Evolutionary conservation across 1,140 invertebrate genomes (phyloP), one percentile per base, ranked within the genome.

Genomic region (Nephila pilipes): DNA sequence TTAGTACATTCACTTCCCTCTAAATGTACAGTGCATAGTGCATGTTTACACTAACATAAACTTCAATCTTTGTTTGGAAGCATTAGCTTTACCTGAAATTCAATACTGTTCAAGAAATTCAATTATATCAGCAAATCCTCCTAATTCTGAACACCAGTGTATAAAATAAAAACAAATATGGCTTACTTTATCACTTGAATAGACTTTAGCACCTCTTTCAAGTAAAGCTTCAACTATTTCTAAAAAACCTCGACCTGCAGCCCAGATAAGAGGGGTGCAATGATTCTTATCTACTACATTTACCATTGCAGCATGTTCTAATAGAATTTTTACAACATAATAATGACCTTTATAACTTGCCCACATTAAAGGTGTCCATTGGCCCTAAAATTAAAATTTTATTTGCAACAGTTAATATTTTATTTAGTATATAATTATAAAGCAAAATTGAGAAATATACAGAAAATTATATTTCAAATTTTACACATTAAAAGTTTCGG

Each of bases 321-420:
- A 95, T n/a, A 99, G 95, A 92, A 98, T 95, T 57, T 96, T 96
- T 25, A 98, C 98, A 92, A 98, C 96, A 36, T 97, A 97, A 18
- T 97, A 97, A 94, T 97, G 97, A 5, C 98, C 98, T 95, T 99
- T 99, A 95, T 99, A 99, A 12, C 98, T 97, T 0, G 98, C 98
- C 99, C 99, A 99, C 98, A 99, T 99, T 63, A 99, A 96, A 1
- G 99, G 96, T 2, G 98, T 98, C 99, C 99, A 99, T 36, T 98
- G 98, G 94, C 92, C 92, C 94, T 94, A 63, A 25, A 93, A 89
- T 4, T 10, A 22, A 75, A 38, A n/a, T 80, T 79, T 58, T 4
- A 55, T 65, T n/a, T 14, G 20, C 18, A 6, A 3, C 6, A 36
- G 8, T 20, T 36, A 87, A 46, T 46, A n/a, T 32, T 58, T 55